Conservation (phyloP, 2,113 vertebrate genomes). For the Oncorhynchus masou region DNA sequence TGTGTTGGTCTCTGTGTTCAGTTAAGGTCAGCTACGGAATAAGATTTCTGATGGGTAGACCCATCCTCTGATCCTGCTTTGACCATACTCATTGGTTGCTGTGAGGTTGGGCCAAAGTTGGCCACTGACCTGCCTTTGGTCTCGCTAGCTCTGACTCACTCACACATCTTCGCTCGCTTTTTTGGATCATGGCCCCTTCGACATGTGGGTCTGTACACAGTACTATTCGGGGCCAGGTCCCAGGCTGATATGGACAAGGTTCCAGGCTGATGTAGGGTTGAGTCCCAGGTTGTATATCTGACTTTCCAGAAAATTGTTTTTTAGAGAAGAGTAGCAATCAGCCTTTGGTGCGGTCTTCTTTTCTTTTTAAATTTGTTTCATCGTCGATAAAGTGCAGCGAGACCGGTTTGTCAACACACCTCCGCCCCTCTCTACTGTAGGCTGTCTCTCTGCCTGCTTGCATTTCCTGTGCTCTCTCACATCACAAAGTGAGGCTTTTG, state of each 20-base stretch:
- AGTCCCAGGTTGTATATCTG: too few species aligned
- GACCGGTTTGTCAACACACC: constrained; percentile 25
- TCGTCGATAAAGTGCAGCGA: constrained; percentile 33
- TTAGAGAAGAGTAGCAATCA: background rate
- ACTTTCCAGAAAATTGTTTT: background rate
- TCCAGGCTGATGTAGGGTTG: too few species aligned
- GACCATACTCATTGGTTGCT: background rate
- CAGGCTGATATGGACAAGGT: too few species aligned
- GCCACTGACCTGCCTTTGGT: background rate
- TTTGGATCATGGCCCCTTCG: too few species aligned
- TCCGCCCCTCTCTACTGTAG: background rate
- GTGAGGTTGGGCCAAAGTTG: background rate
- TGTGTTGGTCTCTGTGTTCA: background rate
- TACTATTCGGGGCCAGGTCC: too few species aligned
- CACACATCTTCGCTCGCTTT: background rate
- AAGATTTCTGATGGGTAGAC: background rate
- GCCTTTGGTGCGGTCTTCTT: background rate
- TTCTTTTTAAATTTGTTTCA: background rate
- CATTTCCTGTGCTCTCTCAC: constrained; percentile 42
- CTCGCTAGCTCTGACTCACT: background rate
- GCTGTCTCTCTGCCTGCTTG: constrained; percentile 24
- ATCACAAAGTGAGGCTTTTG: constrained; percentile 52
- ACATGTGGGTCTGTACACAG: too few species aligned
- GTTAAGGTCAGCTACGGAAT: background rate
- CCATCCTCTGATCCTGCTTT: background rate